Conservation (phyloP, 2,888 invertebrate genomes). For the Apantesis nais region DNA sequence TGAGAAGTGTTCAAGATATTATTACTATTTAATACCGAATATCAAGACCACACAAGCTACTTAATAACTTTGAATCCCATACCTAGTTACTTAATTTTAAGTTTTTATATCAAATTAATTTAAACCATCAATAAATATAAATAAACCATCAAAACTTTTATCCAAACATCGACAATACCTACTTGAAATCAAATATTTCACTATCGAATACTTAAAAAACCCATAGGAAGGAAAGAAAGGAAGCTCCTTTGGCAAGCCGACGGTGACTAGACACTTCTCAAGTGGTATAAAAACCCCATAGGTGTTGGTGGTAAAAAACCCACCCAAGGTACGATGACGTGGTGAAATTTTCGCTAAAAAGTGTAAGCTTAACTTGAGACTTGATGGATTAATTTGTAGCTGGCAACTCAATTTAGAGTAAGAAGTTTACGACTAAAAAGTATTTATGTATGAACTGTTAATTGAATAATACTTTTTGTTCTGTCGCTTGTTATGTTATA, state of each 20-base stretch:
- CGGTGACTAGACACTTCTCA: conserved; percentile 63
- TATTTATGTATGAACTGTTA: not conserved
- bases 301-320: conserved; percentile 52
- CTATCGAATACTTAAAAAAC: conserved; percentile 11
- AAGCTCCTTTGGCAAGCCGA: conserved; percentile 66
- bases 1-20: too few species aligned
- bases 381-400: conserved; percentile 71
- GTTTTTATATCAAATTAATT: not conserved
- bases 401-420: conserved; percentile 58
- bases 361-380: conserved; percentile 60
- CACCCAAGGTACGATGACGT: conserved; percentile 61
- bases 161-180: conserved; percentile 21
- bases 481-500: too few species aligned
- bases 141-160: conserved; percentile 28
- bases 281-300: conserved; percentile 55
- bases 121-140: not conserved
- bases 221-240: conserved; percentile 41
- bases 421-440: conserved; percentile 3
- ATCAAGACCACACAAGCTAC: not conserved
- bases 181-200: conserved; percentile 15
- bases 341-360: conserved; percentile 50
- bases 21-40: too few species aligned
- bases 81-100: not conserved
- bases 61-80: not conserved
- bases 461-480: not conserved